phyloP scores from a whole-genome alignment of 2,797 vertebrate species.

The Labeo calbasu region DNA sequence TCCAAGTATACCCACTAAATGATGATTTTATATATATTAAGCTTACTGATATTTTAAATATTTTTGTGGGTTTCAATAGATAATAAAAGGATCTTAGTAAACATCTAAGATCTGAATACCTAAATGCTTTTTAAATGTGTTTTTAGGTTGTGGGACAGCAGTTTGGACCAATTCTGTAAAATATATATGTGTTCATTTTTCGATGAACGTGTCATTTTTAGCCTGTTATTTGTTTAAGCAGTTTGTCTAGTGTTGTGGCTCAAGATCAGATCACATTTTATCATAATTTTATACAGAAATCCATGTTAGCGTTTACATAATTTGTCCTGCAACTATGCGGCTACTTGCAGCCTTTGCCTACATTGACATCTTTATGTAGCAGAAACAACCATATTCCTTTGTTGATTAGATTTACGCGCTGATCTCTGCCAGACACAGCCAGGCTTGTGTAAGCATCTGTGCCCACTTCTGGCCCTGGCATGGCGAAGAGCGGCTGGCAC shows the following conservation, averaged over 20 bases:
- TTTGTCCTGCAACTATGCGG: neutral
- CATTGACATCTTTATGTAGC: slow-evolving; percentile 19
- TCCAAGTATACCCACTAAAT: too few relatives aligned
- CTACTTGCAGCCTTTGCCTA: slow-evolving; percentile 9
- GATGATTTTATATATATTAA: too few relatives aligned
- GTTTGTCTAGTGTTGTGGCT: neutral
- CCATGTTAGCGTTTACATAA: neutral
- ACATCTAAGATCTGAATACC: too few relatives aligned
- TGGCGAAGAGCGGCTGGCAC: slow-evolving; percentile 20
- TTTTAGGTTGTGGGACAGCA: too few relatives aligned
- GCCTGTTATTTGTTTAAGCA: neutral
- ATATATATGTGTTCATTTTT: neutral
- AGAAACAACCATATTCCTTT: slow-evolving; percentile 29
- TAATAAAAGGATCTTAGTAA: too few relatives aligned
- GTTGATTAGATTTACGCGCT: slow-evolving; percentile 13
- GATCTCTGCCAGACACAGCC: slow-evolving; percentile 38
- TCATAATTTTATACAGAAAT: neutral
- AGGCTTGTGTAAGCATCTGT: slow-evolving; percentile 50
- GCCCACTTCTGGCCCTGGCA: slow-evolving; percentile 42
- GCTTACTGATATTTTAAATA: too few relatives aligned
- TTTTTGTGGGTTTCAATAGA: too few relatives aligned
- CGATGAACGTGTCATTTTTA: too few relatives aligned
- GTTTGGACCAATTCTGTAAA: too few relatives aligned
- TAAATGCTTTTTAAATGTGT: too few relatives aligned
- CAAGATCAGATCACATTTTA: neutral